Base-by-base conservation (phyloP, 2,888 invertebrate genomes). In the Cataglyphis livida region DNA sequence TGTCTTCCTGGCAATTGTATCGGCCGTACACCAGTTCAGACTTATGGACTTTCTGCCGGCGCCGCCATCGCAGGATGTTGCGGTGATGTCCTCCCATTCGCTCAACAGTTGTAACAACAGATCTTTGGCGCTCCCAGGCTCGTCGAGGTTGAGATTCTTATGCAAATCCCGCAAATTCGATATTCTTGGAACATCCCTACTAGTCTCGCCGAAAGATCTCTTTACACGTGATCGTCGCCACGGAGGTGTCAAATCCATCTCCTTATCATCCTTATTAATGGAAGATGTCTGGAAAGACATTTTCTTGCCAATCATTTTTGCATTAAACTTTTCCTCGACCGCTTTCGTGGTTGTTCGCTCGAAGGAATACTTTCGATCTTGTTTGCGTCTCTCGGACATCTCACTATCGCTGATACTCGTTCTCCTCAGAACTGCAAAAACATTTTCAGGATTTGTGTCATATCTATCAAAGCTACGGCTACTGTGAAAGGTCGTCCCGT, bases 1-100 rank as follows among this genome's bases (percentile, higher is more conserved):
- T 10, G 98, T 97, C 90, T 96, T 96, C 92, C 97, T 97, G 54
- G 97, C 97, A 73, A 98, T 95, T 85, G 96, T 96, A 89, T 97
- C 97, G 32, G 96, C 96, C 12, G 97, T 96, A 38, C 96, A 96
- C 96, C 97, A 97, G 91, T 97, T 97, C 73, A 97, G 95, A 41
- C 97, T 97, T 88, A 98, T 96, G 25, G 97, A 97, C 91, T 97
- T 97, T 21, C 95, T 91, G 0, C 93, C 93, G 0, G 89, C 84
- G 0, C 89, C 84, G 0, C 96, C 96, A 25, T 95, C 95, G 44
- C 59, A 44, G 3, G 96, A 95, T 85, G 96, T 95, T 7, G 89
- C 87, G 70, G 95, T 91, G 88, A 95, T 90, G n/a, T 96, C 96
- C 65, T 97, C 97, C 96, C 97, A 98, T 93, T 97, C 97, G 89